These are phyloP conservation scores for Creontiades dilutus DNA, from an alignment of 2,888 invertebrate species.

Conservation along the genomic window DNA sequence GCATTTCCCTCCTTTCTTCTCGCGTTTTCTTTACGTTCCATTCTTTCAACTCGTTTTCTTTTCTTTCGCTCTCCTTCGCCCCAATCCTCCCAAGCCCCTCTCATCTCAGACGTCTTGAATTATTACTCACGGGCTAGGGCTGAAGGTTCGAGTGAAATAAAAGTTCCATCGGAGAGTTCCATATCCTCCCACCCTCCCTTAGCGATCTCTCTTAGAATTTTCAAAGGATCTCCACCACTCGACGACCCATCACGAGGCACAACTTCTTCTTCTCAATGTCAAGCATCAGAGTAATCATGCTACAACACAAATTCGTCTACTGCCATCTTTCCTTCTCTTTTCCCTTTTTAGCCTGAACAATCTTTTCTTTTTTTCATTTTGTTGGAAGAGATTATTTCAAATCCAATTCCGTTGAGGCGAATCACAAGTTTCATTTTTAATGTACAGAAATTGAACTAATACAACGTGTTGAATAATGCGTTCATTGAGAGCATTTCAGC, in stretches of 20 bases:
- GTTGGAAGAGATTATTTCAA: not conserved
- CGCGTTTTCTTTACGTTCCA: not conserved
- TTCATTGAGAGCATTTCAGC: no score
- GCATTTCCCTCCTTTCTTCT: not conserved
- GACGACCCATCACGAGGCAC: not conserved
- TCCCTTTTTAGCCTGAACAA: not conserved
- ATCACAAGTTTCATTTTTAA: not conserved
- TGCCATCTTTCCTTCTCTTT: not conserved
- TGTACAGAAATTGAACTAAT: no score
- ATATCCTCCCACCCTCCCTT: not conserved
- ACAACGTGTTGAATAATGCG: no score
- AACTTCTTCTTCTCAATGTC: conserved; percentile 11
- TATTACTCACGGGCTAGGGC: conserved; percentile 25
- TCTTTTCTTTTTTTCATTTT: not conserved
- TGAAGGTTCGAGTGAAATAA: conserved; percentile 17
- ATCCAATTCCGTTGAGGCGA: not conserved
- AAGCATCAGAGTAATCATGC: conserved; percentile 22
- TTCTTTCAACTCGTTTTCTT: not conserved
- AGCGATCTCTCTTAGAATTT: not conserved
- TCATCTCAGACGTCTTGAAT: conserved; percentile 36
- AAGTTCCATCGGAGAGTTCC: conserved; percentile 22
- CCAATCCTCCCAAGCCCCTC: conserved; percentile 22
- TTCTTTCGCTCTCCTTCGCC: not conserved
- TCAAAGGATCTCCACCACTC: not conserved
- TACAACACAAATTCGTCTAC: conserved; percentile 26